phyloP scores from a whole-genome alignment of 2,113 vertebrate species.

The Gymnarchus niloticus region DNA sequence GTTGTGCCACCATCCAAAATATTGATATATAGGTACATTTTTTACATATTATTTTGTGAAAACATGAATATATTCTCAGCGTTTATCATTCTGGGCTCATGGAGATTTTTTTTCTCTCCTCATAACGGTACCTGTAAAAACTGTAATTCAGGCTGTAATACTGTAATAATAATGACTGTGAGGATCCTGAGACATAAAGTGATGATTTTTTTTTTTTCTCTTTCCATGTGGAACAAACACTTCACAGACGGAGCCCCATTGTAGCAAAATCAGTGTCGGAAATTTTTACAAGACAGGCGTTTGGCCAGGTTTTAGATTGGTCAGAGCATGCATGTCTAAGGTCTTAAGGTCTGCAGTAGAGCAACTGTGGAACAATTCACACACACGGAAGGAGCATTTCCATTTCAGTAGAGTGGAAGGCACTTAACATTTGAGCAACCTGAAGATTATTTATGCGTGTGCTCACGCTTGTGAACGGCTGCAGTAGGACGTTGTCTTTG shows the following conservation, averaged over 20 bases:
- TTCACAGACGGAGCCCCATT: background rate
- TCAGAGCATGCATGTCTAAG: background rate
- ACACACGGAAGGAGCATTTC: background rate
- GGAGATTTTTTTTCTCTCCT: background rate
- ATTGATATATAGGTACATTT: background rate
- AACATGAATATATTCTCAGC: background rate
- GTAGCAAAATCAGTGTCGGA: background rate
- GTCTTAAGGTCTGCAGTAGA: background rate
- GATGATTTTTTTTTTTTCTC: background rate
- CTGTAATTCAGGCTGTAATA: background rate
- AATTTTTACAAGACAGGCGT: background rate
- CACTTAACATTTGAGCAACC: background rate
- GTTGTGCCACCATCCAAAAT: background rate
- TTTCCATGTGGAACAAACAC: background rate
- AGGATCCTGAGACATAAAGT: background rate
- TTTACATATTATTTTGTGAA: background rate
- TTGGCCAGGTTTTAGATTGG: background rate
- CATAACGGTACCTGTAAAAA: slow-evolving; percentile 14
- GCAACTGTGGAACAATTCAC: background rate
- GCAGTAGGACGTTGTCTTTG: background rate
- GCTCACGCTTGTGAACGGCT: background rate
- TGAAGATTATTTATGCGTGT: background rate
- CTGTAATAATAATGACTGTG: background rate
- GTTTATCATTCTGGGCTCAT: background rate
- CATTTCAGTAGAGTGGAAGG: background rate